phyloP scores from a whole-genome alignment of 2,888 invertebrate species.

The Netelia virgata region DNA sequence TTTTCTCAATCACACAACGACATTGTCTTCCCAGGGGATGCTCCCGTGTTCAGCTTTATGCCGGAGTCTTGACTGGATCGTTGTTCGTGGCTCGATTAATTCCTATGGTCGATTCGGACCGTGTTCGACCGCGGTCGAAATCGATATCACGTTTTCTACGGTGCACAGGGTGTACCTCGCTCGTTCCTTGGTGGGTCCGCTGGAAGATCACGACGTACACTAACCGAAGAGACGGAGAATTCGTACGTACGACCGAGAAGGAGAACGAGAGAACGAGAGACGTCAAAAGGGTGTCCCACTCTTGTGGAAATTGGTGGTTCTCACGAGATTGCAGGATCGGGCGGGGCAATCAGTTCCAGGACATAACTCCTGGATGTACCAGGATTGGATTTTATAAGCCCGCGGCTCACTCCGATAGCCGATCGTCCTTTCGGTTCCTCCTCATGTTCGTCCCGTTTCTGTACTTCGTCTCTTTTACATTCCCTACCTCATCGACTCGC shows the following conservation, averaged over 20 bases:
- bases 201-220: conserved; percentile 13
- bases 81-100: conserved; percentile 39
- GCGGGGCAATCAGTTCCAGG: conserved; percentile 73
- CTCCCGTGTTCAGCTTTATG: not conserved
- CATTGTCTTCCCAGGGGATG: not conserved
- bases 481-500: conserved; percentile 27
- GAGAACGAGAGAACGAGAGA: conserved; percentile 39
- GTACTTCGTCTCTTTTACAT: conserved; percentile 50
- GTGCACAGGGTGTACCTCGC: not conserved
- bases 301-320: conserved; percentile 74
- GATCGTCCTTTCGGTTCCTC: conserved; percentile 65
- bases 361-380: conserved; percentile 71
- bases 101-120: conserved; percentile 51
- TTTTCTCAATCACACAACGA: not conserved
- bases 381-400: conserved; percentile 63
- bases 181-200: not conserved
- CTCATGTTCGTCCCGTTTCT: conserved; percentile 50
- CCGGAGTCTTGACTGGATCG: not conserved
- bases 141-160: conserved; percentile 6
- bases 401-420: conserved; percentile 60
- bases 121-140: conserved; percentile 34
- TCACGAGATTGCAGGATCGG: conserved; percentile 75
- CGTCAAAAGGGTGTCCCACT: conserved; percentile 39
- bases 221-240: not conserved
- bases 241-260: not conserved